These are phyloP conservation scores for Melangyna quadrimaculata DNA, from an alignment of 2,888 invertebrate genomes.

Conservation along the genomic window DNA sequence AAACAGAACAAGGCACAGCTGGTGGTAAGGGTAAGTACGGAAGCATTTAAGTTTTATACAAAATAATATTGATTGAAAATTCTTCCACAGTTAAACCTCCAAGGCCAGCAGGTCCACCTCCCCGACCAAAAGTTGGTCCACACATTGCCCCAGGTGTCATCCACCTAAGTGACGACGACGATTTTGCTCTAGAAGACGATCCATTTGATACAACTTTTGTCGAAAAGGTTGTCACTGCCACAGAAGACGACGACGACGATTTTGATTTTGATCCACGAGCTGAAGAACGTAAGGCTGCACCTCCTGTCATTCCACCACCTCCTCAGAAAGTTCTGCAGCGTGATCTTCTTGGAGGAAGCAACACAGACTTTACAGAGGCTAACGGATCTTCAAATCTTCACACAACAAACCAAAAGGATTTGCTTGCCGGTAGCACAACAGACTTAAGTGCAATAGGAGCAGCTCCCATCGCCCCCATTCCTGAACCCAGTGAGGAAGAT, in stretches of 20 bases:
- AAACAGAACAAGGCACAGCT: constrained; percentile 78
- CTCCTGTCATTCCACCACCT: constrained; percentile 70
- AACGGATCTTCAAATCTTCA: constrained; percentile 81
- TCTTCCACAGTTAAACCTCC: constrained; percentile 76
- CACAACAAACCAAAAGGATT: constrained; percentile 83
- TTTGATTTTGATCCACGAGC: constrained; percentile 85
- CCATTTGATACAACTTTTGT: constrained; percentile 94
- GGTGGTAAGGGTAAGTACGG: constrained; percentile 77
- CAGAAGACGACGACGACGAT: constrained; percentile 81
- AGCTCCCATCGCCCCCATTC: constrained; percentile 85
- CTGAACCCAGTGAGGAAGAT: constrained; percentile 82
- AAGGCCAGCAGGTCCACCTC: constrained; percentile 80
- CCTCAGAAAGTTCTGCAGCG: constrained; percentile 81
- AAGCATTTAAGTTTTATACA: not conserved
- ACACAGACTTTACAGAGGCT: constrained; percentile 64
- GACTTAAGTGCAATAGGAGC: constrained; percentile 87
- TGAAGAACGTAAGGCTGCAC: constrained; percentile 81
- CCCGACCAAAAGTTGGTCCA: constrained; percentile 77
- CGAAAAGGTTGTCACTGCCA: constrained; percentile 85
- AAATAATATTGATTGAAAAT: constrained; percentile 70
- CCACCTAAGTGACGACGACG: constrained; percentile 81
- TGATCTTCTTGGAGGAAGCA: constrained; percentile 82
- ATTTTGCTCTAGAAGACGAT: constrained; percentile 84
- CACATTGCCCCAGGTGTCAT: constrained; percentile 77
- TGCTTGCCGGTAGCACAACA: constrained; percentile 89